A percentile compares a stretch with the other conserved stretches of the same genome.
Evolutionary conservation across 1,140 invertebrate species (phyloP).

Genomic region (Drosophila burlai): DNA sequence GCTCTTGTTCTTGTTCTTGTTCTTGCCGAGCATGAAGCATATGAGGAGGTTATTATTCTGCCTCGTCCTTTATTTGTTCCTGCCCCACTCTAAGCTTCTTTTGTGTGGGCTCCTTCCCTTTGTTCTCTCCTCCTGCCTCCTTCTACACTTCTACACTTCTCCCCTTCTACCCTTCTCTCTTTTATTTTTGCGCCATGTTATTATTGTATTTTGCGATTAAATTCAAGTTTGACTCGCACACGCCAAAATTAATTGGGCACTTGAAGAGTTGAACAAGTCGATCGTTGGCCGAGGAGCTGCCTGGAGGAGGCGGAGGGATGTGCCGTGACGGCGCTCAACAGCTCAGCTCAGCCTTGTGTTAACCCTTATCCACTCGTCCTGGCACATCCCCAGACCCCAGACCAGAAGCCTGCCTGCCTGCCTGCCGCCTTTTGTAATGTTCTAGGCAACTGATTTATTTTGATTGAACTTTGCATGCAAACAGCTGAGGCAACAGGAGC

Average conservation of each 20-base stretch:
- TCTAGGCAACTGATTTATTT: slow-evolving; percentile 81
- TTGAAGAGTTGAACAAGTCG: slow-evolving; percentile 51
- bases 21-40: neutral
- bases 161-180: neutral
- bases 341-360: slow-evolving; percentile 44
- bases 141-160: too few species aligned
- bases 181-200: slow-evolving; percentile 27
- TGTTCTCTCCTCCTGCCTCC: neutral
- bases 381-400: neutral
- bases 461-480: slow-evolving; percentile 82
- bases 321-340: slow-evolving; percentile 58
- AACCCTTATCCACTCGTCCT: slow-evolving; percentile 39
- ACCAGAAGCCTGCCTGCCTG: neutral
- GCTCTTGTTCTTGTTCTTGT: neutral
- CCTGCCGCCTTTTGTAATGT: slow-evolving; percentile 40
- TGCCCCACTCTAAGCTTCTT: slow-evolving; percentile 14
- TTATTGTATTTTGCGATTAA: slow-evolving; percentile 47
- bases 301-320: neutral
- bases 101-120: slow-evolving; percentile 25
- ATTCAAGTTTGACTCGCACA: slow-evolving; percentile 63
- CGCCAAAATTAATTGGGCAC: slow-evolving; percentile 67
- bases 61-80: slow-evolving; percentile 21
- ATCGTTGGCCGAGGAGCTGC: neutral
- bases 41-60: slow-evolving; percentile 20
- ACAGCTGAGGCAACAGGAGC: slow-evolving; percentile 42